phyloP scores from a whole-genome alignment of 2,888 invertebrate genomes.

The Belgica antarctica region DNA sequence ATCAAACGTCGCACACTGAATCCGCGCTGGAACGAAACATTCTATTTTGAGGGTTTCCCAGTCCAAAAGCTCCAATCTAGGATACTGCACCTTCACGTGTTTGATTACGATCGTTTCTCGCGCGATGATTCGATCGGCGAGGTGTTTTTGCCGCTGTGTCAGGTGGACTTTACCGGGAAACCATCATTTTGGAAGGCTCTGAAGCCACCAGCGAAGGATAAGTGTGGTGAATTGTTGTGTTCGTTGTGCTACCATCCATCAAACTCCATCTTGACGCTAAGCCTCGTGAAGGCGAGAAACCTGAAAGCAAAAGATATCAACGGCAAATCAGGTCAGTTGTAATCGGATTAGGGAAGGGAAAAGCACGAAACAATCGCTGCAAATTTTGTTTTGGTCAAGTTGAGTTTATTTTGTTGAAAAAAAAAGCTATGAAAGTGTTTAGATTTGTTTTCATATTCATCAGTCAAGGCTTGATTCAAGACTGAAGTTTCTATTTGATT shows the following conservation, averaged over 20 bases:
- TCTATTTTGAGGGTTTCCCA: slow-evolving; percentile 92
- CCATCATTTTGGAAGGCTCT: slow-evolving; percentile 93
- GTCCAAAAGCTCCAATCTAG: slow-evolving; percentile 89
- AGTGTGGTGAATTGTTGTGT: slow-evolving; percentile 86
- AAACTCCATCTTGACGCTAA: slow-evolving; percentile 86
- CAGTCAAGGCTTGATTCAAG: too few species aligned
- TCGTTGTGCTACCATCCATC: slow-evolving; percentile 95
- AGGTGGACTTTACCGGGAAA: slow-evolving; percentile 89
- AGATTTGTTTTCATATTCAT: too few species aligned
- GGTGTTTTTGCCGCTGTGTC: slow-evolving; percentile 83
- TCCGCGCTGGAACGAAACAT: slow-evolving; percentile 91
- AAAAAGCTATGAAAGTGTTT: too few species aligned
- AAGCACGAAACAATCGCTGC: too few species aligned
- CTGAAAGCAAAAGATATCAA: slow-evolving; percentile 95
- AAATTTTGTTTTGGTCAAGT: too few species aligned
- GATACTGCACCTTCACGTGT: slow-evolving; percentile 88
- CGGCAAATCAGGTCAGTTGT: slow-evolving; percentile 78
- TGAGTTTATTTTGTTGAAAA: too few species aligned
- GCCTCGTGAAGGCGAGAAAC: slow-evolving; percentile 88
- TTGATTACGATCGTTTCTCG: slow-evolving; percentile 92
- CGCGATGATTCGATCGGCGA: slow-evolving; percentile 92
- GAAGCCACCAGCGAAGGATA: slow-evolving; percentile 88
- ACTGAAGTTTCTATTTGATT: too few species aligned
- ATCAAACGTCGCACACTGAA: slow-evolving; percentile 86
- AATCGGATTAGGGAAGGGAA: too few species aligned